Evolutionary conservation across 2,888 invertebrate species (phyloP).

Genomic region (Plagodis pulveraria): DNA sequence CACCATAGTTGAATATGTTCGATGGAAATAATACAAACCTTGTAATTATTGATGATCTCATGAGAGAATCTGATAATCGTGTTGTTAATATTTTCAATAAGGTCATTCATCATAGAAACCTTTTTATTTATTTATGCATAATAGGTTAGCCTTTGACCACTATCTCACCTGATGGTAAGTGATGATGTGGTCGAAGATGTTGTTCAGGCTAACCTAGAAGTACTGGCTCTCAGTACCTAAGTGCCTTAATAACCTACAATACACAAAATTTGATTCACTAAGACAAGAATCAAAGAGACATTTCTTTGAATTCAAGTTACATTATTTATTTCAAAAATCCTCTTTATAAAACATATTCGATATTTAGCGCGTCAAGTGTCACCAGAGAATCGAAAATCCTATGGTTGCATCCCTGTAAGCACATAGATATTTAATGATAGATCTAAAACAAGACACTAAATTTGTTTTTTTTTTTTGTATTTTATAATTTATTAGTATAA

Average conservation of each 20-base stretch:
- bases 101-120: slow-evolving; percentile 36
- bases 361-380: slow-evolving; percentile 38
- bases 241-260: too few relatives aligned
- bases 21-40: slow-evolving; percentile 33
- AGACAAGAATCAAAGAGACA: slow-evolving; percentile 40
- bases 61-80: slow-evolving; percentile 45
- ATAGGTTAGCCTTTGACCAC: too few relatives aligned
- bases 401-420: slow-evolving; percentile 44
- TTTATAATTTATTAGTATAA: too few relatives aligned
- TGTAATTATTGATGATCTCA: slow-evolving; percentile 45
- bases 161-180: too few relatives aligned
- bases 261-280: slow-evolving; percentile 44
- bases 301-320: slow-evolving; percentile 38
- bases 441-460: slow-evolving; percentile 39
- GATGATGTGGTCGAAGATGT: too few relatives aligned
- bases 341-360: slow-evolving; percentile 40
- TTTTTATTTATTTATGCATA: slow-evolving; percentile 4
- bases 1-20: slow-evolving; percentile 43
- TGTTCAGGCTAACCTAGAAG: too few relatives aligned
- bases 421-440: too few relatives aligned
- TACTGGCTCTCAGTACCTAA: too few relatives aligned
- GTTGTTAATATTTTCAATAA: slow-evolving; percentile 40
- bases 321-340: slow-evolving; percentile 45
- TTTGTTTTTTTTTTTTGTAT: too few relatives aligned
- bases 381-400: slow-evolving; percentile 40